Evolutionary conservation across 2,113 vertebrate species (phyloP).

Genomic region (Copsychus sechellarum): DNA sequence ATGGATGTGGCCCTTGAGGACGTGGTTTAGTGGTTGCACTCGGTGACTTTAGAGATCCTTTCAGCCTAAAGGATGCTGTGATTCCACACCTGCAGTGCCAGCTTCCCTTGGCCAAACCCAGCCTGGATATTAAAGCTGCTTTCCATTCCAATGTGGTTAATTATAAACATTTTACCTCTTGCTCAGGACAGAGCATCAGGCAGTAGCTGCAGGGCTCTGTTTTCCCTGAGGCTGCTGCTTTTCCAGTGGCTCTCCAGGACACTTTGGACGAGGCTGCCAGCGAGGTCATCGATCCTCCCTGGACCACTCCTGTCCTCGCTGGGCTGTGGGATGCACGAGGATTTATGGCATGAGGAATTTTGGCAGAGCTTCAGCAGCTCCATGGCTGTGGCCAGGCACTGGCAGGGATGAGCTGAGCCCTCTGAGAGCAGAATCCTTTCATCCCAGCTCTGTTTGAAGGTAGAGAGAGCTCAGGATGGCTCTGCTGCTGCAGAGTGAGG

Average conservation of each 20-base stretch:
- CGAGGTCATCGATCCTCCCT: neutral
- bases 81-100: neutral
- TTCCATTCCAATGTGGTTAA: neutral
- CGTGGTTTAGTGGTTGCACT: neutral
- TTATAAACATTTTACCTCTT: neutral
- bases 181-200: neutral
- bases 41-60: rapidly evolving
- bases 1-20: neutral
- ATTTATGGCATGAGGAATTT: rapidly evolving
- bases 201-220: neutral
- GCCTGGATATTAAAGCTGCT: neutral
- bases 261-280: neutral
- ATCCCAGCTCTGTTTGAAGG: neutral
- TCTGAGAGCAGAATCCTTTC: neutral
- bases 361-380: neutral
- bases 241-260: neutral
- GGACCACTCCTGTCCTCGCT: neutral
- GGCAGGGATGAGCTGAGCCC: neutral
- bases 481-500: neutral
- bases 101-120: neutral
- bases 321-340: neutral
- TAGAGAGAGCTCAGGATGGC: neutral
- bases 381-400: neutral
- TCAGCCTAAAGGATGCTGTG: neutral
- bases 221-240: neutral